Conservation (phyloP, 1,140 invertebrate species). For the Apis laboriosa region DNA sequence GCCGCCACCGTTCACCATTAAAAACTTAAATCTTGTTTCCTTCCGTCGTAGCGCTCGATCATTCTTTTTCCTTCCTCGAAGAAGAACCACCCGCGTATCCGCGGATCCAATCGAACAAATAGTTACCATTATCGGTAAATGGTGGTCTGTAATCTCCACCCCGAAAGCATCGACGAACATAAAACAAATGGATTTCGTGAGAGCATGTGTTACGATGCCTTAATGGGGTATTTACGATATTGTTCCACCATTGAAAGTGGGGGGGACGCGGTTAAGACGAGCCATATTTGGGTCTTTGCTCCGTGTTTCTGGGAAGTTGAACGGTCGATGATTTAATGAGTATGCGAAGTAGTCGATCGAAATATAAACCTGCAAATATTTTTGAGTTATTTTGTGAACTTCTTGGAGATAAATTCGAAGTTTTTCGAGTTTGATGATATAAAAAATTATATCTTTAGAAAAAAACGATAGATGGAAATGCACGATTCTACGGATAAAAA, state of each 20-base stretch:
- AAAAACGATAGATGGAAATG: too few species aligned
- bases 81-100: neutral
- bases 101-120: conserved; percentile 44
- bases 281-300: too few species aligned
- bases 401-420: too few species aligned
- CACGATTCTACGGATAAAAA: too few species aligned
- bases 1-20: conserved; percentile 15
- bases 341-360: too few species aligned
- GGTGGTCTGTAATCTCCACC: conserved; percentile 39
- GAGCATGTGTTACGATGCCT: neutral
- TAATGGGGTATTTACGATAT: conserved; percentile 50
- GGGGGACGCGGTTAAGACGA: neutral
- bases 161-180: conserved; percentile 30
- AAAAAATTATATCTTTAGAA: too few species aligned
- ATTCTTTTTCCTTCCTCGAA: neutral
- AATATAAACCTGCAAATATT: too few species aligned
- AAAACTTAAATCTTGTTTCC: conserved; percentile 33
- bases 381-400: too few species aligned
- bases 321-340: neutral
- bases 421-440: too few species aligned
- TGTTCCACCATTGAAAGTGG: conserved; percentile 30
- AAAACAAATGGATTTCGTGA: conserved; percentile 50
- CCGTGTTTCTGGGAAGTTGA: too few species aligned
- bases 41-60: neutral
- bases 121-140: conserved; percentile 59